phyloP scores from a whole-genome alignment of 2,797 vertebrate genomes.

The Synaphobranchus kaupii region DNA sequence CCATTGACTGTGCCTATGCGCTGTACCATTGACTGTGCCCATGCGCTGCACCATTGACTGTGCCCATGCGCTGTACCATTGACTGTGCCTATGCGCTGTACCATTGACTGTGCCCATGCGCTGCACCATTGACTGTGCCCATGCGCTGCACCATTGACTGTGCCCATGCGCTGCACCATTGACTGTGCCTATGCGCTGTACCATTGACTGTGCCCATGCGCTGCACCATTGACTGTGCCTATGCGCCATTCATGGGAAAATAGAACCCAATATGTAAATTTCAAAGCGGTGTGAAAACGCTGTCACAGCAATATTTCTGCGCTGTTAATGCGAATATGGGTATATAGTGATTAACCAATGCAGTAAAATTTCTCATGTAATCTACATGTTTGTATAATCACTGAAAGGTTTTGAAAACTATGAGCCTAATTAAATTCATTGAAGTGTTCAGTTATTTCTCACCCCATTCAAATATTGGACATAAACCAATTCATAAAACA shows the following conservation, averaged over 20 bases:
- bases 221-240: too few relatives aligned
- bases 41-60: too few relatives aligned
- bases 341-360: neutral
- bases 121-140: too few relatives aligned
- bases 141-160: too few relatives aligned
- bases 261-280: neutral
- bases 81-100: too few relatives aligned
- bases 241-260: neutral
- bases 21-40: too few relatives aligned
- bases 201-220: too few relatives aligned
- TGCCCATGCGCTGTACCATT: too few relatives aligned
- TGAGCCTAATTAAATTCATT: neutral
- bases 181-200: too few relatives aligned
- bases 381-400: neutral
- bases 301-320: neutral
- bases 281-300: neutral
- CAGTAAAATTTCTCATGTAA: neutral
- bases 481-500: neutral
- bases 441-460: neutral
- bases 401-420: neutral
- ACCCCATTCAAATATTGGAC: neutral
- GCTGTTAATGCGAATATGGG: neutral
- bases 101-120: too few relatives aligned
- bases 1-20: too few relatives aligned
- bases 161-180: too few relatives aligned